Evolutionary conservation across 2,797 vertebrate genomes (phyloP), one percentile per base, ranked within the genome.

Genomic region (Cygnus olor): DNA sequence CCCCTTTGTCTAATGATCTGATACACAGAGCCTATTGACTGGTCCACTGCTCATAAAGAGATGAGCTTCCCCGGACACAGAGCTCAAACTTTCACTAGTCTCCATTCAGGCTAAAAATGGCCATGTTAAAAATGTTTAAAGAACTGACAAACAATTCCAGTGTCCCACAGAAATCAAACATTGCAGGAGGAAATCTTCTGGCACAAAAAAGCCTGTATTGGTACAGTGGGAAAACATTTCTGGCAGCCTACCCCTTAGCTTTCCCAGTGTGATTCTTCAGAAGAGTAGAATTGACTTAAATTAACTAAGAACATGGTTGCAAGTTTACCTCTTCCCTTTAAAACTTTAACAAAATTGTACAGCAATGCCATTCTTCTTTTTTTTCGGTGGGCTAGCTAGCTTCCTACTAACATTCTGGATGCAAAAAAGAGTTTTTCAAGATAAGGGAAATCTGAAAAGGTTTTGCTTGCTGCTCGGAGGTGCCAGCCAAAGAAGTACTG

Each of bases 1-100:
- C 32, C 61, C 80, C 53, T 95, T 93, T 96, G 90, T 94, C 64
- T 94, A 68, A 88, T 73, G 88, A 71, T 54, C 61, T 77, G 42
- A 66, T 25, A 49, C 17, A 5, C 10, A 47, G 49, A 89, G 34
- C 36, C 74, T 71, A 60, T 25, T 94, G 90, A 94, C 61, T 63
- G 58, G n/a, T 80, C 89, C 68, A 57, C 45, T 44, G 53, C 64
- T 74, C 63, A 60, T 3, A 8, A 40, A 53, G 25, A 89, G 69
- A 65, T 54, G 77, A 61, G 38, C 73, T 72, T 65, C 40, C 83
- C 80, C 0, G 3, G 76, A 89, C 56, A 70, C 19, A 58, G 72
- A 72, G 42, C 49, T 90, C 66, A 84, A 74, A 90, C 69, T 96
- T 95, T 88, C 87, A 58, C 70, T 91, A 25, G n/a, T 38, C 44